Evolutionary conservation across 2,113 vertebrate genomes (phyloP).

Genomic region (Perca fluviatilis): DNA sequence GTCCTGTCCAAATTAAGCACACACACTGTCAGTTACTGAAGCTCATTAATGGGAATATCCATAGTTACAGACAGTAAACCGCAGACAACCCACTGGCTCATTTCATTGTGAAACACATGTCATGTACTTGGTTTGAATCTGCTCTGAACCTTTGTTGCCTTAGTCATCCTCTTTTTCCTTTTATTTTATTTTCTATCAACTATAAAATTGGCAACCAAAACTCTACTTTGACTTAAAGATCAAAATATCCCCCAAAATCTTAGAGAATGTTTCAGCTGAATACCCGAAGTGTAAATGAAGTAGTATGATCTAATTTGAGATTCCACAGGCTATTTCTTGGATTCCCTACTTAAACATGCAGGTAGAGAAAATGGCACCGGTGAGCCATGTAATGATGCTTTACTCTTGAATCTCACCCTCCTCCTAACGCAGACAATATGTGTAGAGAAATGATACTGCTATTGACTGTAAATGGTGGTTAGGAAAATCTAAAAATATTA

Average conservation of each 20-base stretch:
- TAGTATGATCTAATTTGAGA: background rate
- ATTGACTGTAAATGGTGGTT: background rate
- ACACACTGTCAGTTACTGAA: constrained; percentile 5
- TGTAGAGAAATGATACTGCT: background rate
- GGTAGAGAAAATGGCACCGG: background rate
- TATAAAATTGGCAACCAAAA: background rate
- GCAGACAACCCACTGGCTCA: background rate
- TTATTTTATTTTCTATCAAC: background rate
- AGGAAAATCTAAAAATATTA: background rate
- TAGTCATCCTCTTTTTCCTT: background rate
- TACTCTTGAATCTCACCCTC: background rate
- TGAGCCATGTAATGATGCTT: constrained; percentile 11
- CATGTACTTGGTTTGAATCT: background rate
- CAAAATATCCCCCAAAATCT: background rate
- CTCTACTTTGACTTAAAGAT: background rate
- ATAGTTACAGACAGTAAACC: constrained; percentile 14
- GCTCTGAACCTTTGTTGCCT: background rate
- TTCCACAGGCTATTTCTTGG: background rate
- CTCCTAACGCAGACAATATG: background rate
- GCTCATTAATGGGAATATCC: constrained; percentile 17
- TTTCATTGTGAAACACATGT: constrained; percentile 18
- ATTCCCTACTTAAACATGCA: constrained; percentile 10
- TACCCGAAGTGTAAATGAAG: background rate
- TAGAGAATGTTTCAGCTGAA: background rate
- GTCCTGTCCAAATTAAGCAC: constrained; percentile 14